Conservation (phyloP, 2,797 vertebrate genomes). For the Pelochelys cantorii region DNA sequence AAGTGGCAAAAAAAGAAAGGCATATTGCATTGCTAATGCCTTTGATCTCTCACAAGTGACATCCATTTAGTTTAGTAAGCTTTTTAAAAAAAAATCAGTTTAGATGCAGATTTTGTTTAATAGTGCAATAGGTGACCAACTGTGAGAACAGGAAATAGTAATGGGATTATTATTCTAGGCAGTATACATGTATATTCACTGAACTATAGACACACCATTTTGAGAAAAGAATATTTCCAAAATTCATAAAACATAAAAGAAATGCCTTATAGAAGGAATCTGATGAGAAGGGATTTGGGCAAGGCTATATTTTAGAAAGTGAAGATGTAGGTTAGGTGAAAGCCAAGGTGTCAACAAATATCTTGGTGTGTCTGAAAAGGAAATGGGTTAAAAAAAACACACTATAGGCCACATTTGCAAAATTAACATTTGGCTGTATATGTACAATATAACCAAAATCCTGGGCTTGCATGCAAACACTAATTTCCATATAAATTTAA, state of each 20-base stretch:
- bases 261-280: constrained; percentile 38
- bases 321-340: constrained; percentile 17
- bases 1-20: not conserved
- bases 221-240: constrained; percentile 14
- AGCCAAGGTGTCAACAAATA: not conserved
- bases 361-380: not conserved
- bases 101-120: not conserved
- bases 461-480: not conserved
- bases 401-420: not conserved
- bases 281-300: constrained; percentile 36
- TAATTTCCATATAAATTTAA: not conserved
- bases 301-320: constrained; percentile 51
- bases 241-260: constrained; percentile 40
- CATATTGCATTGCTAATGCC: not conserved
- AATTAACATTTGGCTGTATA: not conserved
- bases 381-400: not conserved
- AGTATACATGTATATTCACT: constrained; percentile 9
- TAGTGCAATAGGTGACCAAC: not conserved
- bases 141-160: constrained; percentile 5
- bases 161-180: not conserved
- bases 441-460: not conserved
- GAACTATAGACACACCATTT: not conserved
- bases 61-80: not conserved
- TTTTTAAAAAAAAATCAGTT: not conserved
- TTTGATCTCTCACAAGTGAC: not conserved